Percentiles rank a stretch among this genome's conserved stretches.
Conservation (phyloP, 2,797 vertebrate genomes). For the Xerus rutilus region DNA sequence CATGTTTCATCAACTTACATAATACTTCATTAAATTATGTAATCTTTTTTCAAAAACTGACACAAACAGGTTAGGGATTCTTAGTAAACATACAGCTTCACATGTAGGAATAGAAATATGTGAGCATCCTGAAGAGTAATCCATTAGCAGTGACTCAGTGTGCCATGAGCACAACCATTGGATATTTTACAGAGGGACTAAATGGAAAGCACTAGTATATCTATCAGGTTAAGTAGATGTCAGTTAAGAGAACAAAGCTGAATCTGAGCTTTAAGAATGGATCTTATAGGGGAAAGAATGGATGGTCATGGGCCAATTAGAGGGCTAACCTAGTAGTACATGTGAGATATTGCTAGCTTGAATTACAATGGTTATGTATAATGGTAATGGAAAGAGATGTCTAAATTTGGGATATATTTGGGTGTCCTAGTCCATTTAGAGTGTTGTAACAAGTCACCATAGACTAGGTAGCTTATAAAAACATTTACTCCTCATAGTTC, state of each 20-base stretch:
- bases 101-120: background rate
- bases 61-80: conserved; percentile 52
- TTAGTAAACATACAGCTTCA: conserved; percentile 42
- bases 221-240: background rate
- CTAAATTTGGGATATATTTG: conserved; percentile 8
- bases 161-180: background rate
- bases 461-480: background rate
- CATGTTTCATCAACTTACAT: conserved; percentile 66
- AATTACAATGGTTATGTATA: background rate
- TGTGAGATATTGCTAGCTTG: background rate
- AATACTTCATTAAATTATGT: conserved; percentile 70
- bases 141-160: background rate
- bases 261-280: conserved; percentile 5
- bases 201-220: background rate
- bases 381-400: conserved; percentile 2
- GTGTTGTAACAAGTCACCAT: background rate
- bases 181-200: background rate
- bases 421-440: background rate
- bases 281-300: background rate
- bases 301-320: background rate
- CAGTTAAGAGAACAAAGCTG: conserved; percentile 19
- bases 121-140: background rate
- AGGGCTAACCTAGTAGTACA: background rate
- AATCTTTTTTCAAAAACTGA: conserved; percentile 72
- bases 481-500: background rate